Conservation (phyloP, 2,113 vertebrate species). For the Natator depressus region DNA sequence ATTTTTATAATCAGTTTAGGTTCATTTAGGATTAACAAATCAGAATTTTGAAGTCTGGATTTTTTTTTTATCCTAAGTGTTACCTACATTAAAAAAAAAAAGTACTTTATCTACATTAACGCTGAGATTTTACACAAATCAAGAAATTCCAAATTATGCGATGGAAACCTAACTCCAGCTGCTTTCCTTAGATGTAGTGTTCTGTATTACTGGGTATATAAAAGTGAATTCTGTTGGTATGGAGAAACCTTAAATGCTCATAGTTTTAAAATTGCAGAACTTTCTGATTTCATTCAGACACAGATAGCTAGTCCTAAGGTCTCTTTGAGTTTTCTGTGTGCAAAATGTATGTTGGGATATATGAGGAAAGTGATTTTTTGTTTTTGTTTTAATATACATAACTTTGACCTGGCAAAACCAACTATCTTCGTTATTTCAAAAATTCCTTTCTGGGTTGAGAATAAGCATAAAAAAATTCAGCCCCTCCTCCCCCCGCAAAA, state of each 20-base stretch:
- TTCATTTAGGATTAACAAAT: neutral
- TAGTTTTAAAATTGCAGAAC: neutral
- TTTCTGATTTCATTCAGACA: neutral
- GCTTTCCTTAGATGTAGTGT: neutral
- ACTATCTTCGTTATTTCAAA: neutral
- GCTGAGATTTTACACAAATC: neutral
- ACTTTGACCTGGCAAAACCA: neutral
- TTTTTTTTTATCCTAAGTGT: neutral
- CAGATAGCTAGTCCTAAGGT: neutral
- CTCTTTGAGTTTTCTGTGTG: neutral
- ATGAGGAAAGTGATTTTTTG: neutral
- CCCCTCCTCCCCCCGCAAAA: neutral
- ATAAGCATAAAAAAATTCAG: neutral
- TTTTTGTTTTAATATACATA: neutral
- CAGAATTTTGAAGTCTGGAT: neutral
- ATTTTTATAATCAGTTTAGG: neutral
- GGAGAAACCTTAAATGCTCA: neutral
- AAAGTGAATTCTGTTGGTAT: neutral
- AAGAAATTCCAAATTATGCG: neutral
- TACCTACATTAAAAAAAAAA: neutral
- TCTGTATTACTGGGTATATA: neutral
- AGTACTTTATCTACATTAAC: neutral
- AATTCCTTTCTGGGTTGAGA: neutral
- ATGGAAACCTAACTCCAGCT: neutral
- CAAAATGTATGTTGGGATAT: neutral